Evolutionary conservation across 1,140 invertebrate genomes (phyloP), one percentile per base, ranked within the genome.

Genomic region (Musca domestica): DNA sequence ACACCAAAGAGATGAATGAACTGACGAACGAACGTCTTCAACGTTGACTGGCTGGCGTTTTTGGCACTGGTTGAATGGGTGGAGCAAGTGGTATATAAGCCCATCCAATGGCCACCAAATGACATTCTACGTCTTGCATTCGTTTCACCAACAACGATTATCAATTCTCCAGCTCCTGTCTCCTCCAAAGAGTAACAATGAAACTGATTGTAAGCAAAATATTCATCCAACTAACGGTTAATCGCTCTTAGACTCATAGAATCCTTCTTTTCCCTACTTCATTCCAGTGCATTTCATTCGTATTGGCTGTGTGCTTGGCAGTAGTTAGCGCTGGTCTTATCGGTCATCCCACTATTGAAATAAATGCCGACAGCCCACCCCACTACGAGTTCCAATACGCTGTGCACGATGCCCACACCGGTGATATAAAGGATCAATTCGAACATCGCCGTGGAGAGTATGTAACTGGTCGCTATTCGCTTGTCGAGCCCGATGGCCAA

Each of bases 361-460:
- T 67, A 30, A 47, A 58, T 6, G 69, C 67, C n/a, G 15, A 67
- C 22, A 83, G 85, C 23, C 83, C 87, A 70, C 87, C 88, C 0
- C 86, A 88, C 66, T 89, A 88, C 76, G 83, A 85, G 66, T 89
- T 87, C 73, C 84, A 84, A 2, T 89, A 89, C 74, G 85, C 86
- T 41, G 87, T 90, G 0, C 86, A 88, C 41, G 89, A 90, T 69
- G 77, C 82, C n/a, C 78, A 86, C 56, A 91, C 87, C 25, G 88
- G 90, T 2, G 89, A 91, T 77, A 81, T 86, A 2, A 90, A 91
- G 78, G 83, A 83, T 70, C 88, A 89, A 72, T 84, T 88, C 66
- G 89, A 91, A 77, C 85, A 78, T 78, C 83, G 85, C 14, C 83
- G 85, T 30, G 86, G 86, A 22, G 85, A 86, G 66, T 73, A 85